These are phyloP conservation scores for Zelleria hepariella DNA, from an alignment of 2,888 invertebrate genomes.

Conservation along the genomic window DNA sequence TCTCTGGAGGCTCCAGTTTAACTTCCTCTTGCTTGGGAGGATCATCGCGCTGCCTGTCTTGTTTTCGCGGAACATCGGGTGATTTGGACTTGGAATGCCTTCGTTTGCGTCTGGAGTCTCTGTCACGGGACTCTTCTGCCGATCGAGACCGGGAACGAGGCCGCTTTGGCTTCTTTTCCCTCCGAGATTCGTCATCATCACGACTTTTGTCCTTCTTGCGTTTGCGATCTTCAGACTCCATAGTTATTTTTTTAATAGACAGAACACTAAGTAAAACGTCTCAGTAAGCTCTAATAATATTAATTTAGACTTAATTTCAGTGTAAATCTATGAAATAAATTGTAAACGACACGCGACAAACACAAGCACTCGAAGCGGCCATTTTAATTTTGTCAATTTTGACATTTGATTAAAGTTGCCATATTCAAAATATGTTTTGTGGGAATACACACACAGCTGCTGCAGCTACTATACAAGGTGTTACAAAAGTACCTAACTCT, in stretches of 20 bases:
- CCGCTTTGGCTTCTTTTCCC: constrained; percentile 40
- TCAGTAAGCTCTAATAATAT: not conserved
- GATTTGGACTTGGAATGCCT: constrained; percentile 44
- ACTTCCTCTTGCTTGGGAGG: constrained; percentile 23
- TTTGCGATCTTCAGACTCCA: constrained; percentile 44
- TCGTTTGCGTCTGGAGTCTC: constrained; percentile 39
- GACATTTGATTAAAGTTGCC: no score
- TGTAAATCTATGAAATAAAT: no score
- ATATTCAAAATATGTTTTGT: no score
- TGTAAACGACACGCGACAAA: no score
- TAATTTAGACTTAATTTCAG: no score
- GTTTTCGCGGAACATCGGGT: constrained; percentile 27
- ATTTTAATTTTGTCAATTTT: no score
- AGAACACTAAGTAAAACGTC: not conserved
- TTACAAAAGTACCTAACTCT: no score
- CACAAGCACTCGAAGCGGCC: no score
- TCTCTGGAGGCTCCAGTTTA: constrained; percentile 33
- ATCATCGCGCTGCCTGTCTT: constrained; percentile 25
- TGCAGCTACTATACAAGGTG: no score
- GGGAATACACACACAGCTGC: no score
- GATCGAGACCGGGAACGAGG: constrained; percentile 41
- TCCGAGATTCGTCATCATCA: constrained; percentile 37
- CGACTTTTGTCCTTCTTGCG: constrained; percentile 41
- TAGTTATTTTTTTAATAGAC: constrained; percentile 12
- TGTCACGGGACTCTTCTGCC: constrained; percentile 27